Evolutionary conservation across 2,888 invertebrate species (phyloP), one percentile per base, ranked within the genome.

Genomic region (Hypomecis punctinalis): DNA sequence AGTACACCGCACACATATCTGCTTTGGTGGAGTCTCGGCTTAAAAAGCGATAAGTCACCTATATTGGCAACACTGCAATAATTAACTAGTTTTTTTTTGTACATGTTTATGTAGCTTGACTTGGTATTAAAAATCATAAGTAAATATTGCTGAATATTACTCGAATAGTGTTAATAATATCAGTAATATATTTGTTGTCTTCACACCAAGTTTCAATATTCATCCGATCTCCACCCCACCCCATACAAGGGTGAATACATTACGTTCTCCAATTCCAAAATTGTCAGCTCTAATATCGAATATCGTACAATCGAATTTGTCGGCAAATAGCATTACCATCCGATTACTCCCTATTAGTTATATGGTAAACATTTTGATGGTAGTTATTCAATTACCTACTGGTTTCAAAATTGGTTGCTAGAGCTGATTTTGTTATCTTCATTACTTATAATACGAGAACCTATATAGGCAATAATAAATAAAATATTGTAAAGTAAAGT

Each of bases 341-440:
- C 82, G 83, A 90, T 90, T 89, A 89, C 88, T 87, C 83, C 85
- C 85, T 87, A 91, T 91, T 90, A 90, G 88, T 85, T 82, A 84
- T 86, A 83, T 82, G 82, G 81, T 84, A 86, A 88, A 85, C 82
- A 70, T 70, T 72, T 76, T 62, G 74, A 61, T 71, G 46, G 51
- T 51, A 43, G 51, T 67, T 70, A 73, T 72, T 73, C 57, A 63
- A 71, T 76, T 72, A 72, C 37, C 75, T 69, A 71, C 39, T 43
- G 53, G 55, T 61, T 67, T 49, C 0, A 54, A 43, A 56, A 60
- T 64, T 58, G 63, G 65, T 65, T 48, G 10, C 52, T 23, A 0
- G 35, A 49, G 9, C n/a, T 53, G 23, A 33, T 42, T 48, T 54
- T 37, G 23, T n/a, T n/a, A n/a, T n/a, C n/a, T n/a, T n/a, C n/a